Conservation (phyloP, 2,888 invertebrate species). For the Drosophila macrothrix region DNA sequence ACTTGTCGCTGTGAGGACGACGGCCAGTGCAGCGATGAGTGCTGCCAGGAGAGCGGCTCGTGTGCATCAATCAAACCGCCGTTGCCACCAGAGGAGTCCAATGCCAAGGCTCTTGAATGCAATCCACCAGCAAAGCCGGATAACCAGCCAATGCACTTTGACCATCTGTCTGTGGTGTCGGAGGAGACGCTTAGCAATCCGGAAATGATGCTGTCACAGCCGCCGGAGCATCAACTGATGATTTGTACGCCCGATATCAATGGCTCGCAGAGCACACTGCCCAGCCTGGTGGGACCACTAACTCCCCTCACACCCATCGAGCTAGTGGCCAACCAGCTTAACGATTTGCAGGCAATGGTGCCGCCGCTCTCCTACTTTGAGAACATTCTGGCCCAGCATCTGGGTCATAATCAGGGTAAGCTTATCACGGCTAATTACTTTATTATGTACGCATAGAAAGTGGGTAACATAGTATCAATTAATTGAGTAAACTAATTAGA, state of each 20-base stretch:
- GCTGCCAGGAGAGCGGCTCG: slow-evolving; percentile 76
- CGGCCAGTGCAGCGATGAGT: slow-evolving; percentile 77
- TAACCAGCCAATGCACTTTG: slow-evolving; percentile 85
- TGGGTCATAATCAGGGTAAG: slow-evolving; percentile 78
- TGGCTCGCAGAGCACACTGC: slow-evolving; percentile 76
- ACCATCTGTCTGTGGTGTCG: slow-evolving; percentile 91
- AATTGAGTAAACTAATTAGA: background rate
- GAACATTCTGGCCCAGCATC: slow-evolving; percentile 83
- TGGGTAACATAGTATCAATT: background rate
- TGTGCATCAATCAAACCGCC: slow-evolving; percentile 67
- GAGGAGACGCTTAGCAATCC: slow-evolving; percentile 88
- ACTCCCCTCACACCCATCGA: slow-evolving; percentile 83
- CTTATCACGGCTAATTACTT: background rate
- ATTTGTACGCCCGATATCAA: slow-evolving; percentile 68
- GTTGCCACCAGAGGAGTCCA: slow-evolving; percentile 45
- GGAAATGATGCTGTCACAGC: slow-evolving; percentile 74
- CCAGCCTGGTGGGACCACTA: slow-evolving; percentile 73
- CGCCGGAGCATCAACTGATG: slow-evolving; percentile 67
- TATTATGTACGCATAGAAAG: background rate
- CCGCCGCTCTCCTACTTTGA: slow-evolving; percentile 85
- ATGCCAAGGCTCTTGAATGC: slow-evolving; percentile 29
- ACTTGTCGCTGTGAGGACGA: slow-evolving; percentile 80
- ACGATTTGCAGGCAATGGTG: slow-evolving; percentile 83
- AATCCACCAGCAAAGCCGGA: slow-evolving; percentile 26
- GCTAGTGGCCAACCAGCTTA: slow-evolving; percentile 80